phyloP scores from a whole-genome alignment of 2,888 invertebrate genomes.

The Embidobia sp. region DNA sequence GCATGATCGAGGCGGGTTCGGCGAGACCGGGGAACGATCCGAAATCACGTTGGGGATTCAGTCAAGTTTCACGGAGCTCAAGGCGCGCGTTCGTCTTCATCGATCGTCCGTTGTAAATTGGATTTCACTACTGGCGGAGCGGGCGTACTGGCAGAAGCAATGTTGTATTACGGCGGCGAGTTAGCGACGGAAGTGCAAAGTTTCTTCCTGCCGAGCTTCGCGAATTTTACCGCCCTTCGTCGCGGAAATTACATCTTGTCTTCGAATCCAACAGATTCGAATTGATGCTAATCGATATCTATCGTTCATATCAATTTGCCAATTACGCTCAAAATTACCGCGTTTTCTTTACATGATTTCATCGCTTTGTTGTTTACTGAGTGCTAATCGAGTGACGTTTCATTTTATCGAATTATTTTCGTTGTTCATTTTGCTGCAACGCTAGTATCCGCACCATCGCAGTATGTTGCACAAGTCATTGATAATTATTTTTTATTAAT shows the following conservation, averaged over 20 bases:
- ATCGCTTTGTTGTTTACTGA: constrained; percentile 20
- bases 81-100: constrained; percentile 65
- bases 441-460: neutral
- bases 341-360: constrained; percentile 25
- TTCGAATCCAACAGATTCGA: constrained; percentile 50
- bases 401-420: neutral
- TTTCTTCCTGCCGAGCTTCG: constrained; percentile 57
- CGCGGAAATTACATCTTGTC: constrained; percentile 58
- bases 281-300: constrained; percentile 58
- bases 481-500: too few relatives aligned
- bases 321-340: constrained; percentile 43
- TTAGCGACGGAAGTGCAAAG: constrained; percentile 64
- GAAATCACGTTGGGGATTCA: constrained; percentile 63
- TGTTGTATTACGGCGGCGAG: constrained; percentile 62
- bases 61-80: constrained; percentile 55
- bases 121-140: constrained; percentile 62
- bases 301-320: constrained; percentile 53
- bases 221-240: constrained; percentile 51
- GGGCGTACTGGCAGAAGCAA: constrained; percentile 52
- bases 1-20: constrained; percentile 6
- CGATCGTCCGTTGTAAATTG: constrained; percentile 65
- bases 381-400: constrained; percentile 30
- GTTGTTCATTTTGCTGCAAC: constrained; percentile 2
- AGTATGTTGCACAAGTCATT: neutral
- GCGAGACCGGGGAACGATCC: constrained; percentile 16